Base-by-base conservation (phyloP, 1,140 invertebrate genomes). In the Pogonomyrmex californicus region DNA sequence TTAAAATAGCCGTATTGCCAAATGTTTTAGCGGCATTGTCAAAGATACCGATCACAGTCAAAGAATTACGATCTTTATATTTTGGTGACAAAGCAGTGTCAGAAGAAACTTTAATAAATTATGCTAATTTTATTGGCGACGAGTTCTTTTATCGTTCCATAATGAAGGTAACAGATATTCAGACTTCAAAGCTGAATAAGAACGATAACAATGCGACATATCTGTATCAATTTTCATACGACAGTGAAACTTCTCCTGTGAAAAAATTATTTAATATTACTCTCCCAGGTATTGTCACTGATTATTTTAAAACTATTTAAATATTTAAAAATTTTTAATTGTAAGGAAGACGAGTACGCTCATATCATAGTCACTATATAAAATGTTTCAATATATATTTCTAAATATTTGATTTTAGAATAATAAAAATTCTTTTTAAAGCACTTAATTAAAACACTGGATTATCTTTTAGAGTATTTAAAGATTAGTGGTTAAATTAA, bases 151-250 rank as follows among this genome's bases (percentile, higher is more conserved):
- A 89, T 3, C 90, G 92, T 58, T 94, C 92, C 17, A 92, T 94
- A 70, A 91, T 95, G 49, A 93, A 95, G 73, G 93, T 95, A 44
- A 79, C 94, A 3, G 87, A 95, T 77, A 87, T 94, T 10, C 95
- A 96, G 6, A 81, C n/a, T n/a, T n/a, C 91, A 0, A 93, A 41
- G 86, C 86, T 63, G 62, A 36, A 38, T 60, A 87, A 79, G 1
- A 41, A 87, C 3, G 12, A 36, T 79, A 89, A 17, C 91, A 36
- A 17, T 14, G 12, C 95, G 0, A 93, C 95, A 4, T 97, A 95
- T 82, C 91, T 96, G 54, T 96, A 96, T 78, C 90, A 92, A 83
- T 96, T 96, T 91, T 93, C 94, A 58, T 95, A 93, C 47, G 91
- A 93, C 0, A 68, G 54, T 7, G 75, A 63, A 54, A 2, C 38